phyloP scores from a whole-genome alignment of 2,797 vertebrate species.

The Brachyalestes nurse region DNA sequence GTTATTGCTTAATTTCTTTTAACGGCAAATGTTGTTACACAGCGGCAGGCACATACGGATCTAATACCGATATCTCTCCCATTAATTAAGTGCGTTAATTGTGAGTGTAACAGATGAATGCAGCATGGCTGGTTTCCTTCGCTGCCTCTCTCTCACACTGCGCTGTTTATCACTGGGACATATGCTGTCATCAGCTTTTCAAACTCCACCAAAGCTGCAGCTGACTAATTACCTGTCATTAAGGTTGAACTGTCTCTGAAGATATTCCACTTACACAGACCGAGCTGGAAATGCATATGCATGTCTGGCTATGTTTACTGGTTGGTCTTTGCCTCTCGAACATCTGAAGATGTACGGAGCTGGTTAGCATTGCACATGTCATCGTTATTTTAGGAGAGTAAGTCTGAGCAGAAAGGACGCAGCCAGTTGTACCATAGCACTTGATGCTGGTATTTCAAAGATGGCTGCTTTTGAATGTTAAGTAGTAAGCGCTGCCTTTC shows the following conservation, averaged over 20 bases:
- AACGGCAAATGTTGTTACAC: slow-evolving; percentile 61
- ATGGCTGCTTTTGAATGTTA: slow-evolving; percentile 48
- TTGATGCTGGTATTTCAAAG: slow-evolving; percentile 47
- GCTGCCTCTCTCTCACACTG: slow-evolving; percentile 50
- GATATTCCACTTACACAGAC: slow-evolving; percentile 40
- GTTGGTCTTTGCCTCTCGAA: slow-evolving; percentile 27
- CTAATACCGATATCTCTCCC: slow-evolving; percentile 60
- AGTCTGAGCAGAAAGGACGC: slow-evolving; percentile 45
- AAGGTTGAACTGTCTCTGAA: slow-evolving; percentile 58
- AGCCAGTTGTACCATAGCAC: slow-evolving; percentile 29
- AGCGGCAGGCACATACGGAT: slow-evolving; percentile 58
- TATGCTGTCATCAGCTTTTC: slow-evolving; percentile 59
- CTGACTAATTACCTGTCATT: slow-evolving; percentile 68
- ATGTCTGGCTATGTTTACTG: slow-evolving; percentile 44
- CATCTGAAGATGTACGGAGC: slow-evolving; percentile 28
- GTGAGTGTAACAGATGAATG: slow-evolving; percentile 66
- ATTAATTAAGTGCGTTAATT: slow-evolving; percentile 67
- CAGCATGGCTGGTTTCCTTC: slow-evolving; percentile 61
- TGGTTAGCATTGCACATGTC: slow-evolving; percentile 23
- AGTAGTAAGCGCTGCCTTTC: slow-evolving; percentile 45
- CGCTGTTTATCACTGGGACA: slow-evolving; percentile 63
- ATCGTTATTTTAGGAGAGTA: slow-evolving; percentile 41
- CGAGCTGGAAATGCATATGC: slow-evolving; percentile 28
- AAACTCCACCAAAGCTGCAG: slow-evolving; percentile 56
- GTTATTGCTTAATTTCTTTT: slow-evolving; percentile 61